A percentile compares a stretch with the other conserved stretches of the same genome.
These are phyloP conservation scores for Catamblyrhynchus diadema DNA, from an alignment of 2,797 vertebrate species.

Conservation along the genomic window DNA sequence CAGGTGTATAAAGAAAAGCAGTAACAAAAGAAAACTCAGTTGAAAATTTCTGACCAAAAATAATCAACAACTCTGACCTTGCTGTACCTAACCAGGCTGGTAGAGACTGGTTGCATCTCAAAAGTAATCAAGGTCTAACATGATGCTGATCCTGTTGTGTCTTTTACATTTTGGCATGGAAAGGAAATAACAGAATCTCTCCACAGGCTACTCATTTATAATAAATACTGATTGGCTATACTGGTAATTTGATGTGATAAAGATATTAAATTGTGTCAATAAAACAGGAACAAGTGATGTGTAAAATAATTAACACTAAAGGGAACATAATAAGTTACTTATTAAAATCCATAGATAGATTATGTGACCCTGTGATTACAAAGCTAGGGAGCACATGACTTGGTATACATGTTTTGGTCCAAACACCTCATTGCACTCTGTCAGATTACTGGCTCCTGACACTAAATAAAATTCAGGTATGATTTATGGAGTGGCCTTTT, in stretches of 20 bases:
- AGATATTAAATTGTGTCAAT: constrained; percentile 59
- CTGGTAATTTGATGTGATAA: constrained; percentile 50
- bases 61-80: background rate
- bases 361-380: constrained; percentile 78
- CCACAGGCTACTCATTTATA: background rate
- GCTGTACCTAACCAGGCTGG: background rate
- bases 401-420: constrained; percentile 76
- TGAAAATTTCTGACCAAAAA: background rate
- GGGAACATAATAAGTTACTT: constrained; percentile 86
- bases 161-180: constrained; percentile 17
- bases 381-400: constrained; percentile 76
- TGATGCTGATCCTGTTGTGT: background rate
- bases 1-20: background rate
- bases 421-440: constrained; percentile 69
- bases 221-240: constrained; percentile 15
- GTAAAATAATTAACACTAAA: constrained; percentile 86
- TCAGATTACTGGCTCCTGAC: constrained; percentile 69
- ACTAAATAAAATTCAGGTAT: constrained; percentile 75
- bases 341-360: constrained; percentile 86
- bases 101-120: background rate
- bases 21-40: background rate
- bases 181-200: constrained; percentile 19
- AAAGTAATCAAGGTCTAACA: background rate
- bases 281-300: constrained; percentile 69
- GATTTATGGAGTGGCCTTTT: constrained; percentile 76